Evolutionary conservation across 2,797 vertebrate genomes (phyloP).

Genomic region (Sarcophilus harrisii): DNA sequence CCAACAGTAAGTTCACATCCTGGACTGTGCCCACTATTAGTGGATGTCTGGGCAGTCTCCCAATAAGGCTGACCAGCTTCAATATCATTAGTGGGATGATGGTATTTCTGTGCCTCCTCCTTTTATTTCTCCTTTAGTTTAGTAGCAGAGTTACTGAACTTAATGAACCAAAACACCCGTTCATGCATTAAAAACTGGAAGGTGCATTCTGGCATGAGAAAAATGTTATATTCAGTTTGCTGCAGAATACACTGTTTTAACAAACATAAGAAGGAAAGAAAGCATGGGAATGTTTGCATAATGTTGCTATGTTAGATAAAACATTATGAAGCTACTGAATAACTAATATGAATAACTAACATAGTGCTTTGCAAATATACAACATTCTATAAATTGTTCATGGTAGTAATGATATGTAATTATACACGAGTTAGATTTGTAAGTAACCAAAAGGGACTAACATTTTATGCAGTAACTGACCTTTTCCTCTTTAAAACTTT

Average conservation of each 20-base stretch:
- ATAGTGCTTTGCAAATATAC: neutral
- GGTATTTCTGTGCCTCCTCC: conserved; percentile 71
- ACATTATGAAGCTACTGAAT: conserved; percentile 14
- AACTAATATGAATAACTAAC: conserved; percentile 44
- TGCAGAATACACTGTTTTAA: conserved; percentile 42
- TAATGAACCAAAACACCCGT: conserved; percentile 74
- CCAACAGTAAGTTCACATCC: conserved; percentile 61
- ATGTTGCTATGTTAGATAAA: conserved; percentile 21
- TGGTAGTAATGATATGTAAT: conserved; percentile 11
- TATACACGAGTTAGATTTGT: neutral
- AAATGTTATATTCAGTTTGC: conserved; percentile 36
- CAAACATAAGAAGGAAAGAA: conserved; percentile 37
- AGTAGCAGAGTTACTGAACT: conserved; percentile 57
- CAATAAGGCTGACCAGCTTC: conserved; percentile 67
- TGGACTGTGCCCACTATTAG: conserved; percentile 56
- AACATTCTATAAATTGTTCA: neutral
- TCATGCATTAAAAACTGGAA: conserved; percentile 63
- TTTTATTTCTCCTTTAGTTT: conserved; percentile 77
- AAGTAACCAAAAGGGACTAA: neutral
- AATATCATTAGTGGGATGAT: conserved; percentile 71
- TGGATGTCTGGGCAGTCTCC: conserved; percentile 73
- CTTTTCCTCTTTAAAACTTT: neutral
- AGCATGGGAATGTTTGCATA: conserved; percentile 30
- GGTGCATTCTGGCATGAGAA: conserved; percentile 36
- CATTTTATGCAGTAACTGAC: neutral